These are phyloP conservation scores for Sylvicola cinctus DNA, from an alignment of 2,888 invertebrate genomes.

Conservation along the genomic window DNA sequence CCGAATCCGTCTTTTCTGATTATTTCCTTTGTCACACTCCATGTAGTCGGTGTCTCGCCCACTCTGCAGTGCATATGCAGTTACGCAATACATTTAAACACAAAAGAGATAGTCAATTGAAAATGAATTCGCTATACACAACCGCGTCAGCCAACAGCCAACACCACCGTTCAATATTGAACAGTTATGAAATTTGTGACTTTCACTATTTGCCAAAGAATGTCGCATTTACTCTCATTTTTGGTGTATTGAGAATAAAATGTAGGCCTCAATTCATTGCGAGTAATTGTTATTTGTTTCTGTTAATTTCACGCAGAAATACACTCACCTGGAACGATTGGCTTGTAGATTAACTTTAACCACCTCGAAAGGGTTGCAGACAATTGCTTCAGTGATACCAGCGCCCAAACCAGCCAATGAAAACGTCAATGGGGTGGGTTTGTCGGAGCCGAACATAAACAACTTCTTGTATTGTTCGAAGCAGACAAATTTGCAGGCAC, in stretches of 20 bases:
- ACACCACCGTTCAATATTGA: no score
- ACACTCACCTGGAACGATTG: conserved; percentile 32
- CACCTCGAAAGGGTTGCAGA: conserved; percentile 89
- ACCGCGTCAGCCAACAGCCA: no score
- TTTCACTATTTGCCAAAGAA: no score
- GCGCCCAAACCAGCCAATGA: conserved; percentile 74
- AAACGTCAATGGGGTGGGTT: conserved; percentile 63
- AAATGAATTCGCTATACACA: no score
- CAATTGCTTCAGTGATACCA: conserved; percentile 76
- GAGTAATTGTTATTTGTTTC: no score
- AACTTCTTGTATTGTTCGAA: conserved; percentile 84
- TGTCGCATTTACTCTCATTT: no score
- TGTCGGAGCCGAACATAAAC: conserved; percentile 55
- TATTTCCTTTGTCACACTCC: conserved; percentile 60
- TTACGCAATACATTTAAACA: no score
- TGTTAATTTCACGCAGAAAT: no score
- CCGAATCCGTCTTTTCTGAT: conserved; percentile 58
- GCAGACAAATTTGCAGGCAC: conserved; percentile 84
- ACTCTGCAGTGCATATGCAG: conserved; percentile 21
- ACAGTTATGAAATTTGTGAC: no score
- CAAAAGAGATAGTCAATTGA: no score
- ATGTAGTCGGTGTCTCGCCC: conserved; percentile 49
- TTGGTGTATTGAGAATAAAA: no score
- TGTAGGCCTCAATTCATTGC: no score
- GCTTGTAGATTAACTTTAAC: conserved; percentile 82